Percentiles rank a stretch among this genome's conserved stretches.
These are phyloP conservation scores for Syngnathus floridae DNA, from an alignment of 2,113 vertebrate genomes.

Conservation along the genomic window DNA sequence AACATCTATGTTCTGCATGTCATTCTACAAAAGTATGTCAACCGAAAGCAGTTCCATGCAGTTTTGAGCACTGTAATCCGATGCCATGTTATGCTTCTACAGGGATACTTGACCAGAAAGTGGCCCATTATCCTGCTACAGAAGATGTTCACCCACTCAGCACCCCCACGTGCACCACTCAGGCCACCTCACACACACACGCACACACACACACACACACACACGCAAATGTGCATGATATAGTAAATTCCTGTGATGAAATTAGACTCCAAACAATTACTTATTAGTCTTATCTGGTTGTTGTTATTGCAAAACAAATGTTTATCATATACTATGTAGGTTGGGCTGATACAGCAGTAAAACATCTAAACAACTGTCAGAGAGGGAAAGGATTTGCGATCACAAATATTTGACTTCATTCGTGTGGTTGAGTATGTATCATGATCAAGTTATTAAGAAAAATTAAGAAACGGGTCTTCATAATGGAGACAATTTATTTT, in stretches of 20 bases:
- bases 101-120: constrained; percentile 8
- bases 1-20: neutral
- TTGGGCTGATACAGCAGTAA: too few relatives aligned
- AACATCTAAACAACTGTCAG: too few relatives aligned
- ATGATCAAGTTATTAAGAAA: too few relatives aligned
- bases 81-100: neutral
- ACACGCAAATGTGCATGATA: constrained; percentile 15
- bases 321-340: too few relatives aligned
- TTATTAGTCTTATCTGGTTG: too few relatives aligned
- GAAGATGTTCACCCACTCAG: constrained; percentile 31
- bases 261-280: too few relatives aligned
- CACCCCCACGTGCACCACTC: constrained; percentile 33
- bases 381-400: too few relatives aligned
- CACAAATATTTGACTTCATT: too few relatives aligned
- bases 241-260: neutral
- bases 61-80: neutral
- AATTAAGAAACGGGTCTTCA: too few relatives aligned
- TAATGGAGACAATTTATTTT: too few relatives aligned
- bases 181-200: constrained; percentile 8
- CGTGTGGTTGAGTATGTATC: too few relatives aligned
- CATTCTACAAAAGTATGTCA: neutral
- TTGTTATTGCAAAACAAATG: too few relatives aligned
- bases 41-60: neutral
- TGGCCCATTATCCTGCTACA: constrained; percentile 10
- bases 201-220: constrained; percentile 5